Percentiles rank a stretch among this genome's conserved stretches.
phyloP scores from a whole-genome alignment of 2,797 vertebrate species.

The Myotis vivesi region DNA sequence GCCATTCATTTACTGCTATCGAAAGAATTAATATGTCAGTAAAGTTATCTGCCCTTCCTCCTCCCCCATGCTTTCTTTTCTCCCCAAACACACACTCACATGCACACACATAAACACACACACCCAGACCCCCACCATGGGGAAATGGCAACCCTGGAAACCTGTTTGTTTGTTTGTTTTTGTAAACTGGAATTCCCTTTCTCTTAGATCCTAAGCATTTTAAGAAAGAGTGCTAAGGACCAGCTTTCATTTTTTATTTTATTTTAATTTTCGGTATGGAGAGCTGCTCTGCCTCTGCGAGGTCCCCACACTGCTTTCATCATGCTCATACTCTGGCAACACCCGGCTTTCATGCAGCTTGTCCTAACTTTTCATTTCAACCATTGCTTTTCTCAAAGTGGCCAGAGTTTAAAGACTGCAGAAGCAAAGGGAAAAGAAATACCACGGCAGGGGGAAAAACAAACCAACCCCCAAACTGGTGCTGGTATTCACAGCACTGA shows the following conservation, averaged over 20 bases:
- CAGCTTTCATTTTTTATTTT: not conserved
- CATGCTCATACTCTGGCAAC: constrained; percentile 20
- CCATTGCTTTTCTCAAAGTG: constrained; percentile 65
- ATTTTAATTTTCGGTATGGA: constrained; percentile 46
- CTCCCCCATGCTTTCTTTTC: constrained; percentile 55
- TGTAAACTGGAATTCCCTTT: constrained; percentile 42
- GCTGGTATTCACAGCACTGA: constrained; percentile 42
- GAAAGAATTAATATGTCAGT: constrained; percentile 64
- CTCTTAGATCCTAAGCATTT: constrained; percentile 43
- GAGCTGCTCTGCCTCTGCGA: not conserved
- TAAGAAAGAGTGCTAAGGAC: not conserved
- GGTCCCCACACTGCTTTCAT: constrained; percentile 32
- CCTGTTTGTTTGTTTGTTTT: not conserved
- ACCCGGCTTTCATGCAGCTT: constrained; percentile 20
- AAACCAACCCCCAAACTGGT: constrained; percentile 66
- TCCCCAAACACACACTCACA: constrained; percentile 55
- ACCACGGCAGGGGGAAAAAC: constrained; percentile 68
- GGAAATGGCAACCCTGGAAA: constrained; percentile 30
- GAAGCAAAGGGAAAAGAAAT: constrained; percentile 64
- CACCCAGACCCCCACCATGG: not conserved
- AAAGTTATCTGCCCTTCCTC: constrained; percentile 62
- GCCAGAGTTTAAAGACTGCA: constrained; percentile 53
- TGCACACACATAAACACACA: constrained; percentile 23
- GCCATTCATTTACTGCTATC: constrained; percentile 54
- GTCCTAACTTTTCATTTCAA: constrained; percentile 57